Percentiles rank a stretch among this genome's conserved stretches.
These are phyloP conservation scores for Sebastes elongatus DNA, from an alignment of 2,797 vertebrate genomes.

Conservation along the genomic window DNA sequence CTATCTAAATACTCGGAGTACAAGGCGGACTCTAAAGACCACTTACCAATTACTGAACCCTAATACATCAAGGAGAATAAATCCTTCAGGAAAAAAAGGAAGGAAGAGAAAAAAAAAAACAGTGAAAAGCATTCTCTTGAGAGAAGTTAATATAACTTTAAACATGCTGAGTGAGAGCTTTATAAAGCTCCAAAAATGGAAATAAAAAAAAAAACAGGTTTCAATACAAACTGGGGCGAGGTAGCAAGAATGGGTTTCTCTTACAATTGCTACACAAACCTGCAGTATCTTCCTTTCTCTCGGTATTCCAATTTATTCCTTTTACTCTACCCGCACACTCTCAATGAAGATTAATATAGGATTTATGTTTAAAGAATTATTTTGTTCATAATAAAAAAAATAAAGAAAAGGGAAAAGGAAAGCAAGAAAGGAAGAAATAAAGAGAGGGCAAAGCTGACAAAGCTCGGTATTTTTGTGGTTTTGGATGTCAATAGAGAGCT, in stretches of 20 bases:
- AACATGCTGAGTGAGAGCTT: constrained; percentile 73
- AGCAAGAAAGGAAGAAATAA: background rate
- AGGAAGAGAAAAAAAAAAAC: background rate
- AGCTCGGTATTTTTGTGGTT: background rate
- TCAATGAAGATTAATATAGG: background rate
- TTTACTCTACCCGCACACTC: background rate
- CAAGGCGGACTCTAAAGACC: constrained; percentile 53
- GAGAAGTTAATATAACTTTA: constrained; percentile 75
- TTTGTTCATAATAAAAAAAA: background rate
- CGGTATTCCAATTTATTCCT: background rate
- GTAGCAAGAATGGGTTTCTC: constrained; percentile 61
- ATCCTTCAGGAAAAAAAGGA: constrained; percentile 57
- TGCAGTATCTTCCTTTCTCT: background rate
- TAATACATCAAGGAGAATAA: constrained; percentile 68
- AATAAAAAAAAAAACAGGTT: constrained; percentile 62
- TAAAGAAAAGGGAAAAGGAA: background rate
- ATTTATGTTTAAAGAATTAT: background rate
- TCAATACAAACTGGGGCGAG: constrained; percentile 72
- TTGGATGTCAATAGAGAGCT: background rate
- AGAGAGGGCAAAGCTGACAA: background rate
- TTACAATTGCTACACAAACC: constrained; percentile 53
- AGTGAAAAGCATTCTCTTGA: constrained; percentile 41
- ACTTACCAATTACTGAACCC: constrained; percentile 65
- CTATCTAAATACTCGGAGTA: background rate
- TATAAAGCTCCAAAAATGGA: constrained; percentile 64